Base-by-base conservation (phyloP, 2,888 invertebrate species). In the Melanargia galathea region DNA sequence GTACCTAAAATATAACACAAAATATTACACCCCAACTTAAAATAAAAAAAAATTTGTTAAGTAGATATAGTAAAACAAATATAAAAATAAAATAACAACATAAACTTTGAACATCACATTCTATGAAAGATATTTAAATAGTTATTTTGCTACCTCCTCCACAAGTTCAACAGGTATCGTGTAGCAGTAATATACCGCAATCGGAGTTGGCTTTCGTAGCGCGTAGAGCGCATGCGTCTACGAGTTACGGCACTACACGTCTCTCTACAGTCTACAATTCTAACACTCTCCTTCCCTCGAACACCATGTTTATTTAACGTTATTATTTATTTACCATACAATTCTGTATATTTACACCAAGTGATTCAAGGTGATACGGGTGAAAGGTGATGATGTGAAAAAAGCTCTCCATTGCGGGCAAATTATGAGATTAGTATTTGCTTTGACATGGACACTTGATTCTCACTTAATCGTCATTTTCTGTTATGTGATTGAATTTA, bases 221-320 rank as follows among this genome's bases (percentile, higher is more conserved):
- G 13, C 81, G 87, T 85, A 87, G 82, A 81, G 86, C 90, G 90
- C 90, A 82, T 78, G 88, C 89, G 90, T 80, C 83, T 85, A 87
- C 87, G 84, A 70, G 66, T 82, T 84, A 85, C 84, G 83, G 66
- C 67, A 66, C 73, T 77, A 69, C 70, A 68, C 70, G 67, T 62
- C 69, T 67, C 70, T 30, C 48, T 51, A 59, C 59, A 38, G 51
- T 51, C 59, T 71, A 70, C 69, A 58, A 11, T 22, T 22, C 45
- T 46, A 22, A 62, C 45, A 60, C 58, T 66, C 43, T 59, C 45
- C 20, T 55, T 51, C 56, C 45, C 16, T 48, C 57, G 46, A 51
- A 60, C 45, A 63, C 61, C 63, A 61, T 65, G 67, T 68, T 66
- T 66, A 68, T 62, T 56, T 56, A 57, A 49, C 18, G 20, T 46